phyloP scores from a whole-genome alignment of 2,113 vertebrate genomes.

The Natator depressus region DNA sequence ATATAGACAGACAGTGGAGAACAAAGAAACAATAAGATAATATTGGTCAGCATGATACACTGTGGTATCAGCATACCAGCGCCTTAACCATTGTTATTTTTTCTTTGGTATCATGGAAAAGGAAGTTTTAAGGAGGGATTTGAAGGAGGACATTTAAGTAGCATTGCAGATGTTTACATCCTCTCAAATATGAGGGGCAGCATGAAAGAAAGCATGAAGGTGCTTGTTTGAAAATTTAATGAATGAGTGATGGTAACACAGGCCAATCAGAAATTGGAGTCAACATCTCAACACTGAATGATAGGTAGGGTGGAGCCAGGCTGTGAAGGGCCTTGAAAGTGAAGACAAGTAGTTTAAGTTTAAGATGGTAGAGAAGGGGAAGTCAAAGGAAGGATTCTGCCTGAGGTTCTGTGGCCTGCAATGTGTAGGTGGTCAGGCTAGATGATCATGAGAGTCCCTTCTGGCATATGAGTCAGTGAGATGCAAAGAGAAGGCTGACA shows the following conservation, averaged over 20 bases:
- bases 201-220: not conserved
- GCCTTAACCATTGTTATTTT: too few species aligned
- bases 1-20: not conserved
- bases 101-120: too few species aligned
- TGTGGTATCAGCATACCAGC: too few species aligned
- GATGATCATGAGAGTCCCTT: not conserved
- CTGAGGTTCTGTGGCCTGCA: not conserved
- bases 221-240: not conserved
- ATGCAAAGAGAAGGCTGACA: not conserved
- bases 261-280: not conserved
- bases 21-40: too few species aligned
- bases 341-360: not conserved
- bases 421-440: not conserved
- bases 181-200: not conserved
- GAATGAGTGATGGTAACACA: not conserved
- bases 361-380: not conserved
- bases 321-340: not conserved
- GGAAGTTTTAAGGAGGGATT: too few species aligned
- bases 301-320: not conserved
- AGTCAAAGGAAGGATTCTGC: not conserved
- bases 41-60: too few species aligned
- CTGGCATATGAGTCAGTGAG: not conserved
- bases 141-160: not conserved
- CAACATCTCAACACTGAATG: not conserved
- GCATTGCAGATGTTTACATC: not conserved